These are phyloP conservation scores for Erannis defoliaria DNA, from an alignment of 2,888 invertebrate genomes.

Conservation along the genomic window DNA sequence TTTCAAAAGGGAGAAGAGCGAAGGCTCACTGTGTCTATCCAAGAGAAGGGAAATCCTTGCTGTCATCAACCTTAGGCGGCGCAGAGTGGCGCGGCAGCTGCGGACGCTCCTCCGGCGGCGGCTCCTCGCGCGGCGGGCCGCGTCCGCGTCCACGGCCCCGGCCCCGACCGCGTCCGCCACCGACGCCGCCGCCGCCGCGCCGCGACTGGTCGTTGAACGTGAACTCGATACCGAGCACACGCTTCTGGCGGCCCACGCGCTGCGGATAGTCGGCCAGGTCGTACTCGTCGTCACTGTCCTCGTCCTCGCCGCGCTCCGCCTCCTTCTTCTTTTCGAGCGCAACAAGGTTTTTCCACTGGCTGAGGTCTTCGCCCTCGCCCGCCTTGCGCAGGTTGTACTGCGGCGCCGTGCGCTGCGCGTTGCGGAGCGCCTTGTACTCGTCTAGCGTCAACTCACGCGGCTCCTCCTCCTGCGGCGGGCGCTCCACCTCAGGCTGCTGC, in stretches of 20 bases:
- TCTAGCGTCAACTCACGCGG: slow-evolving; percentile 96
- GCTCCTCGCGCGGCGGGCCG: slow-evolving; percentile 69
- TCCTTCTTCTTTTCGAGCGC: slow-evolving; percentile 92
- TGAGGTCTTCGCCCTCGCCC: slow-evolving; percentile 96
- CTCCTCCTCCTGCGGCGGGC: slow-evolving; percentile 90
- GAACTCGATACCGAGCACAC: slow-evolving; percentile 94
- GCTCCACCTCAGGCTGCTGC: slow-evolving; percentile 75
- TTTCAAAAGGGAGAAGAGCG: slow-evolving; percentile 79
- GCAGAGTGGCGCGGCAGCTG: slow-evolving; percentile 65
- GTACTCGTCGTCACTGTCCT: slow-evolving; percentile 90
- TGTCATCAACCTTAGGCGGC: slow-evolving; percentile 97
- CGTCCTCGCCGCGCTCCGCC: slow-evolving; percentile 87
- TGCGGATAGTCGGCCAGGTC: slow-evolving; percentile 93
- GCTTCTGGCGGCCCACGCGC: slow-evolving; percentile 94
- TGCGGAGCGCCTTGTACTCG: slow-evolving; percentile 96
- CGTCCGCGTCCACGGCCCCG: slow-evolving; percentile 77
- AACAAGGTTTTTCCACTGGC: slow-evolving; percentile 97
- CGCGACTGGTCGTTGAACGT: slow-evolving; percentile 94
- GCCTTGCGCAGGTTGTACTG: slow-evolving; percentile 97
- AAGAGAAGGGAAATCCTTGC: slow-evolving; percentile 97
- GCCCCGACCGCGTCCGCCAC: slow-evolving; percentile 88
- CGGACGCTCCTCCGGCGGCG: slow-evolving; percentile 72
- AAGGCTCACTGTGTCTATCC: slow-evolving; percentile 88
- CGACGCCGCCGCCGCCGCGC: slow-evolving; percentile 89
- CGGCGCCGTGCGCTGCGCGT: slow-evolving; percentile 92